phyloP scores from a whole-genome alignment of 2,888 invertebrate genomes.

The Drosophila subsilvestris region DNA sequence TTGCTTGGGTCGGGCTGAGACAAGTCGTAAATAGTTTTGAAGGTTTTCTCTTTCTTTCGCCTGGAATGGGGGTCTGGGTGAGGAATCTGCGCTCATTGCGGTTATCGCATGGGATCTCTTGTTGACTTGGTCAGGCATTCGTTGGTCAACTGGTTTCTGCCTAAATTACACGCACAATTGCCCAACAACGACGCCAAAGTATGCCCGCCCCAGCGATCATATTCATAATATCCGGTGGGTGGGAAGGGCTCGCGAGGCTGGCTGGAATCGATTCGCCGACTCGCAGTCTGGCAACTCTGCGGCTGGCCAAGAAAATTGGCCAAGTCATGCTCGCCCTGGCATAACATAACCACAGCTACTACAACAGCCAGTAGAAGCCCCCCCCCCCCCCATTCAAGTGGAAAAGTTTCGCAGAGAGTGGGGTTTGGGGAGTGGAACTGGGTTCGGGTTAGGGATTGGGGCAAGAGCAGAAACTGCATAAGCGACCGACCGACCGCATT shows the following conservation, averaged over 20 bases:
- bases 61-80: constrained; percentile 1
- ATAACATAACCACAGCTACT: constrained; percentile 3
- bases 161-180: constrained; percentile 49
- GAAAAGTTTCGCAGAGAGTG: constrained; percentile 50
- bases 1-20: constrained; percentile 40
- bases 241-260: neutral
- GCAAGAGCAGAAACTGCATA: constrained; percentile 50
- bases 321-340: constrained; percentile 64
- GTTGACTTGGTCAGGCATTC: constrained; percentile 29
- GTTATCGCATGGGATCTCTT: constrained; percentile 49
- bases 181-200: constrained; percentile 26
- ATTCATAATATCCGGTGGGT: neutral
- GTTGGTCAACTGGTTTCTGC: constrained; percentile 45
- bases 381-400: constrained; percentile 48
- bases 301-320: constrained; percentile 44
- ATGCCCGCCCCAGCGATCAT: neutral
- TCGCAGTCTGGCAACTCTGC: constrained; percentile 11
- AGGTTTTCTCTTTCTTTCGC: neutral
- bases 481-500: constrained; percentile 38
- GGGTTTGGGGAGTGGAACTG: no score
- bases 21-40: constrained; percentile 58
- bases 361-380: neutral
- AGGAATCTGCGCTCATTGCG: constrained; percentile 25
- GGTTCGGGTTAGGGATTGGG: neutral
- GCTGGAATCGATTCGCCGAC: neutral